Conservation (phyloP, 2,797 vertebrate genomes). For the Trematomus bernacchii region DNA sequence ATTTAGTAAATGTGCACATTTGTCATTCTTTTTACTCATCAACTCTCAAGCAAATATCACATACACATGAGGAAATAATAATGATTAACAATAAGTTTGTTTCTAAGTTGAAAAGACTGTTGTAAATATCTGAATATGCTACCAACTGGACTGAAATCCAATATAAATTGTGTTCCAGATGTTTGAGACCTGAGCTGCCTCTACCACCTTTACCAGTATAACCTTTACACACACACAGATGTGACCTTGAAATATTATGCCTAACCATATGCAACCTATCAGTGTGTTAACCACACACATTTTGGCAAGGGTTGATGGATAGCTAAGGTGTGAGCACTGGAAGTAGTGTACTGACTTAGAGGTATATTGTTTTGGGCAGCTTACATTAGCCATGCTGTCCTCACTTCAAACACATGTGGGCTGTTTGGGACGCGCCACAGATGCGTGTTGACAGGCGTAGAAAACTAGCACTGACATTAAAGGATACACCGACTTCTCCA, state of each 20-base stretch:
- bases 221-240: conserved; percentile 29
- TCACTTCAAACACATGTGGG: conserved; percentile 74
- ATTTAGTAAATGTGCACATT: neutral
- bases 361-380: conserved; percentile 70
- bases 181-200: neutral
- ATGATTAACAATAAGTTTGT: neutral
- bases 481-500: conserved; percentile 73
- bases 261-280: conserved; percentile 64
- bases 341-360: conserved; percentile 28
- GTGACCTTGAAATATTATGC: conserved; percentile 62
- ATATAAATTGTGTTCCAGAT: conserved; percentile 3
- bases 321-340: conserved; percentile 50
- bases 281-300: conserved; percentile 39
- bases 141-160: neutral
- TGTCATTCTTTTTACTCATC: neutral
- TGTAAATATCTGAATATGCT: neutral
- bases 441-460: conserved; percentile 73
- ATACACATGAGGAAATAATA: conserved; percentile 3
- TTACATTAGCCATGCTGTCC: conserved; percentile 71
- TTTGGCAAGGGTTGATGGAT: conserved; percentile 66
- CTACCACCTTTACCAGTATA: conserved; percentile 16
- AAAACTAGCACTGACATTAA: conserved; percentile 75
- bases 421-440: conserved; percentile 64
- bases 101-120: neutral
- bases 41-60: neutral